phyloP scores from a whole-genome alignment of 2,888 invertebrate species.

The Caenorhabditis auriculariae region DNA sequence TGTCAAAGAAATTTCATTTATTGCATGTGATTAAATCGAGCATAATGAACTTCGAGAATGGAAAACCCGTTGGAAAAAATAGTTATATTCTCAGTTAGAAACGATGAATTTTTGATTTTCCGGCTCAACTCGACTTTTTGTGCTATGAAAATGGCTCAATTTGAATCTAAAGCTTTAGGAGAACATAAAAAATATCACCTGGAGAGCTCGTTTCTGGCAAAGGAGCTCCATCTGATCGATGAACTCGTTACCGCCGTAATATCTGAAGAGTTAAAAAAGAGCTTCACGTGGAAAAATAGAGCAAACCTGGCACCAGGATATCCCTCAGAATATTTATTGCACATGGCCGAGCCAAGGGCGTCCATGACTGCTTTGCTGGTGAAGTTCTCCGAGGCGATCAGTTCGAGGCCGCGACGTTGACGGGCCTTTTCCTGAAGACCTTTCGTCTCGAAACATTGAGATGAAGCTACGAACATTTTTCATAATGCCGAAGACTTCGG shows the following conservation, averaged over 20 bases:
- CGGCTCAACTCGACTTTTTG: too few relatives aligned
- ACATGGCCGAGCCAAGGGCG: constrained; percentile 68
- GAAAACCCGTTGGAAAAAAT: too few relatives aligned
- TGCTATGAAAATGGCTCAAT: too few relatives aligned
- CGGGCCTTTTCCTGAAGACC: constrained; percentile 76
- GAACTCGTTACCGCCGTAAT: constrained; percentile 94
- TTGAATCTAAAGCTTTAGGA: too few relatives aligned
- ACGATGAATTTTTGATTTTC: too few relatives aligned
- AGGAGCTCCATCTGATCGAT: constrained; percentile 89
- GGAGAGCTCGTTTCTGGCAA: constrained; percentile 81
- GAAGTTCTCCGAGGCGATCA: constrained; percentile 88
- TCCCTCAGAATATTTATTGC: constrained; percentile 72
- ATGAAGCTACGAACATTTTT: constrained; percentile 44
- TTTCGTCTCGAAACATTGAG: constrained; percentile 8
- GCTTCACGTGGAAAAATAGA: constrained; percentile 2
- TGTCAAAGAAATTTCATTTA: not conserved
- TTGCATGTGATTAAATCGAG: not conserved
- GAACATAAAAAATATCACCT: constrained; percentile 16
- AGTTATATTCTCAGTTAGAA: too few relatives aligned
- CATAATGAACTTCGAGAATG: too few relatives aligned
- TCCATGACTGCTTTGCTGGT: constrained; percentile 67
- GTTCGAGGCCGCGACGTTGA: constrained; percentile 82
- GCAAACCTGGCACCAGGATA: constrained; percentile 68
- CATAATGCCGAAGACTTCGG: constrained; percentile 81
- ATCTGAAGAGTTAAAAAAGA: constrained; percentile 69